Evolutionary conservation across 1,140 invertebrate species (phyloP).

Genomic region (Drosophila micromelanica): DNA sequence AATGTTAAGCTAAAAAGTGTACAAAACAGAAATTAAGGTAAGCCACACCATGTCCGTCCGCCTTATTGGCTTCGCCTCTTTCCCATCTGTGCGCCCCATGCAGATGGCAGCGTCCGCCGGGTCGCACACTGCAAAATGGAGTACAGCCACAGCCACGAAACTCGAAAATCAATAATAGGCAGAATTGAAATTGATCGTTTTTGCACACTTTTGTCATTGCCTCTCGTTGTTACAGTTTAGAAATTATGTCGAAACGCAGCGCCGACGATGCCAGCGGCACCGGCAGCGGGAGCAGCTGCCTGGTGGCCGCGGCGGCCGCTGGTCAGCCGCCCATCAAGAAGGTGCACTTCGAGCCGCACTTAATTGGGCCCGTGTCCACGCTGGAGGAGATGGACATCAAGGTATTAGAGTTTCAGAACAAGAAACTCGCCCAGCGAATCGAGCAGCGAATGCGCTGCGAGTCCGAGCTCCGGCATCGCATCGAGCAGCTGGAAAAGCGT

Average conservation of each 20-base stretch:
- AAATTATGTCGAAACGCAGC: conserved; percentile 89
- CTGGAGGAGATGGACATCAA: conserved; percentile 99
- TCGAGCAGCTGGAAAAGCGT: conserved; percentile 98
- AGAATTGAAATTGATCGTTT: conserved; percentile 40
- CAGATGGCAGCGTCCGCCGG: conserved; percentile 40
- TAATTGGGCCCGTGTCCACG: conserved; percentile 96
- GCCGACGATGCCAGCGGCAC: conserved; percentile 86
- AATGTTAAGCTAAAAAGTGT: conserved; percentile 78
- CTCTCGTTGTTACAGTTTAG: conserved; percentile 40
- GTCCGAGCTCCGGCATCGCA: conserved; percentile 94
- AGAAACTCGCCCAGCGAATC: conserved; percentile 96
- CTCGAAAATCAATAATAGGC: conserved; percentile 72
- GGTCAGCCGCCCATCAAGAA: conserved; percentile 92
- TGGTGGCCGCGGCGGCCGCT: conserved; percentile 65
- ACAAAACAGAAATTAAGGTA: conserved; percentile 66
- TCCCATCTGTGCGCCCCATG: conserved; percentile 4
- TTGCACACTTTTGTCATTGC: conserved; percentile 3
- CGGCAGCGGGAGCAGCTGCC: conserved; percentile 78
- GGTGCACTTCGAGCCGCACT: conserved; percentile 96
- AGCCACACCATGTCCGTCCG: conserved; percentile 20
- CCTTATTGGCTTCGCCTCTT: background rate
- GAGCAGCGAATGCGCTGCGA: conserved; percentile 96
- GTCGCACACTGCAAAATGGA: conserved; percentile 65
- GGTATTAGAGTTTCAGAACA: conserved; percentile 98
- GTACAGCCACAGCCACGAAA: conserved; percentile 73